Evolutionary conservation across 2,797 vertebrate species (phyloP), one percentile per base, ranked within the genome.

Genomic region (Sitta carolinensis): DNA sequence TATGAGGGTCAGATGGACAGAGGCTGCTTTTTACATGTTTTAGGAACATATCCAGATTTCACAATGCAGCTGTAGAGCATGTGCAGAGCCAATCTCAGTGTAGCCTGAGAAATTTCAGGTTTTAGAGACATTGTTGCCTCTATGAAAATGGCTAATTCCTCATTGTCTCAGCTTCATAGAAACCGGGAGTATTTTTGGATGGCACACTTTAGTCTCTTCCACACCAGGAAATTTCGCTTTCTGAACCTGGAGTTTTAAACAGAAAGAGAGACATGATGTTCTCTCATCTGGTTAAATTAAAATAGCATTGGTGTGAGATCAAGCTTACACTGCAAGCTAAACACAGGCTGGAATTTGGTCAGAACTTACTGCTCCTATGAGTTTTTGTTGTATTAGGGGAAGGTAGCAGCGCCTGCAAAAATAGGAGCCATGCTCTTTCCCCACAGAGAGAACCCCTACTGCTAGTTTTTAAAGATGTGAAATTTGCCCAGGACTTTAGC

Each of bases 221-320:
- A 48, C n/a, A 40, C 19, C 8, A 54, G 58, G 51, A 66, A 36
- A 68, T 19, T 68, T 84, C 13, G 10, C 25, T 93, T 54, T 95
- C 52, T 84, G 94, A 91, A 96, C 84, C 68, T 91, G 63, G 47
- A 50, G 90, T 90, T 96, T 96, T 75, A 94, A 96, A 89, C 62
- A 62, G 54, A 74, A 84, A 63, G 67, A 81, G 87, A 94, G 67
- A 92, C 73, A 54, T 7, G 45, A 76, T 87, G 88, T 91, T 84
- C 83, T 88, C 55, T 81, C 94, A 91, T 90, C 93, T 95, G 95
- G 80, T 78, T 94, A 90, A 91, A 95, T 96, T 93, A 96, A 93
- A 96, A 95, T 91, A 93, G 80, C 93, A 79, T 78, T 93, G 77
- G 85, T 96, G 90, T 95, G 95, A 96, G 87, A 89, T 95, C 93